Conservation (phyloP, 1,140 invertebrate species). For the Anoplophora glabripennis region DNA sequence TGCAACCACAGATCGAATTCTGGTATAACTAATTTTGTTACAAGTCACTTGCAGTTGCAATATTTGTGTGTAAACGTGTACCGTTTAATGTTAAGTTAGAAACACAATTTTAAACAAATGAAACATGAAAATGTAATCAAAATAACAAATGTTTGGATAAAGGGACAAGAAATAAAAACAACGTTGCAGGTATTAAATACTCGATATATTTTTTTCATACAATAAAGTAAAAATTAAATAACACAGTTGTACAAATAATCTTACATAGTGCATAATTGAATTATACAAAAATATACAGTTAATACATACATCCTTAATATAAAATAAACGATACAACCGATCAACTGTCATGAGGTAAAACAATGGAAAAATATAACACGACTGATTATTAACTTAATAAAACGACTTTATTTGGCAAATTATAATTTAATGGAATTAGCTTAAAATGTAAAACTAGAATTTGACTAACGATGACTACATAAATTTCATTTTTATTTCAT, state of each 20-base stretch:
- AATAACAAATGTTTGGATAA: too few relatives aligned
- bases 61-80: too few relatives aligned
- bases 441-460: conserved; percentile 5
- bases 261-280: not conserved
- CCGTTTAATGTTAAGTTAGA: too few relatives aligned
- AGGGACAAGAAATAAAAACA: too few relatives aligned
- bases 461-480: not conserved
- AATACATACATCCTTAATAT: conserved; percentile 4
- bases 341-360: conserved; percentile 9
- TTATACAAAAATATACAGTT: conserved; percentile 13
- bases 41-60: too few relatives aligned
- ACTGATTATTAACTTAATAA: not conserved
- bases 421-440: conserved; percentile 1
- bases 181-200: too few relatives aligned
- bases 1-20: too few relatives aligned
- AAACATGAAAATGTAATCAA: too few relatives aligned
- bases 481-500: not conserved
- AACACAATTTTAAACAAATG: too few relatives aligned
- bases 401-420: not conserved
- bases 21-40: too few relatives aligned
- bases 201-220: not conserved
- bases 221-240: conserved; percentile 12
- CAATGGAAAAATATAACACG: not conserved
- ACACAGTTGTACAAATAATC: not conserved
- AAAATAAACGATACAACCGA: not conserved